These are phyloP conservation scores for Trididemnum clinides DNA, from an alignment of 23 tunicate genomes.

Conservation along the genomic window DNA sequence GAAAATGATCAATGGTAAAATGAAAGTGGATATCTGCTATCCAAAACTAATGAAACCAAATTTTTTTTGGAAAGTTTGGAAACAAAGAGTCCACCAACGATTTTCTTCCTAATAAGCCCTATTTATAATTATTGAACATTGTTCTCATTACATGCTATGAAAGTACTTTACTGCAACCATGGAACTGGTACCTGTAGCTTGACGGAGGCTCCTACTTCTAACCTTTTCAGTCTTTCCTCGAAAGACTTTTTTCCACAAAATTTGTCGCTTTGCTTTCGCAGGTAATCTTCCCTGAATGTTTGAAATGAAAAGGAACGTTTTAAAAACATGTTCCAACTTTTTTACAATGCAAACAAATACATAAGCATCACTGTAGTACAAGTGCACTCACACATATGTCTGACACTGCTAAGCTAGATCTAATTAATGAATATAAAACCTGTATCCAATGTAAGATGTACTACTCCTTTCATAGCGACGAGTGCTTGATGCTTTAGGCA, in stretches of 20 bases:
- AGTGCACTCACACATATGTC: too few species aligned
- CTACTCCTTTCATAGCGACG: constrained; percentile 11
- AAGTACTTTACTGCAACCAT: too few species aligned
- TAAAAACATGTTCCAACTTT: neutral
- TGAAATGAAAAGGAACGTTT: neutral
- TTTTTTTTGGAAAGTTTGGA: too few species aligned
- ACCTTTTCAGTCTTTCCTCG: constrained; percentile 77
- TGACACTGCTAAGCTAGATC: neutral
- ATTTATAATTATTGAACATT: too few species aligned
- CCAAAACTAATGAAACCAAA: too few species aligned
- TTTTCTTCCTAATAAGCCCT: too few species aligned
- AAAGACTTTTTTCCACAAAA: constrained; percentile 71
- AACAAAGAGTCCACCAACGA: too few species aligned
- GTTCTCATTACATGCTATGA: too few species aligned
- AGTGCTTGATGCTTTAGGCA: constrained; percentile 34
- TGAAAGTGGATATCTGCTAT: too few species aligned
- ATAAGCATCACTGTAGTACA: neutral
- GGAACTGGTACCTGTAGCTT: constrained; percentile 79
- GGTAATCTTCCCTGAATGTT: constrained; percentile 48
- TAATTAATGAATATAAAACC: neutral
- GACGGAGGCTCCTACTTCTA: constrained; percentile 85
- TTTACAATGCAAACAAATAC: neutral
- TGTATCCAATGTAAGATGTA: constrained; percentile 52
- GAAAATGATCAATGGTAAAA: too few species aligned
- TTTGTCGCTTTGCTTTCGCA: constrained; percentile 48